Conservation (phyloP, 2,797 vertebrate genomes). For the Cyclura pinguis region DNA sequence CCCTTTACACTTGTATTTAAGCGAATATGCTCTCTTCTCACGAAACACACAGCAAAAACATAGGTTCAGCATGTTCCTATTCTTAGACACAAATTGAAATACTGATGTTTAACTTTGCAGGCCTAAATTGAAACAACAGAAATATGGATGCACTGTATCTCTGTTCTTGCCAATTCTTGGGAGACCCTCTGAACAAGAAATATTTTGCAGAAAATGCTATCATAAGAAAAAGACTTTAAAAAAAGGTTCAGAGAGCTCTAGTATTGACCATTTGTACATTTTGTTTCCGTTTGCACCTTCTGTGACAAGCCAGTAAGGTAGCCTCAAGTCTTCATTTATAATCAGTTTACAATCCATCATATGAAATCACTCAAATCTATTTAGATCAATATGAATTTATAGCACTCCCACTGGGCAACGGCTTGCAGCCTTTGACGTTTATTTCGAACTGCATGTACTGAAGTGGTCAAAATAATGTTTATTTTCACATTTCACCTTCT, state of each 20-base stretch:
- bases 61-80: background rate
- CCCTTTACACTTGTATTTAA: background rate
- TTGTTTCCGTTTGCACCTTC: background rate
- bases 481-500: background rate
- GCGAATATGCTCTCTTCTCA: background rate
- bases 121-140: background rate
- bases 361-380: background rate
- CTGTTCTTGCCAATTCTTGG: slow-evolving; percentile 62
- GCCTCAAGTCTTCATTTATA: background rate
- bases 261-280: slow-evolving; percentile 15
- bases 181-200: slow-evolving; percentile 60
- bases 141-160: background rate
- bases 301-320: background rate
- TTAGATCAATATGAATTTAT: background rate
- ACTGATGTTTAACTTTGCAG: background rate
- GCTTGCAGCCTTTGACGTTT: background rate
- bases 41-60: background rate
- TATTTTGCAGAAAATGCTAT: slow-evolving; percentile 66
- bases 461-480: background rate
- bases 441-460: background rate
- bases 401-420: background rate
- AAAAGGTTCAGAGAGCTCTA: background rate
- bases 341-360: background rate
- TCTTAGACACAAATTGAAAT: background rate
- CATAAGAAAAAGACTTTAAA: slow-evolving; percentile 43